A percentile compares a stretch with the other conserved stretches of the same genome.
Evolutionary conservation across 2,113 vertebrate genomes (phyloP).

Genomic region (Petrocephalus microphthalmus): DNA sequence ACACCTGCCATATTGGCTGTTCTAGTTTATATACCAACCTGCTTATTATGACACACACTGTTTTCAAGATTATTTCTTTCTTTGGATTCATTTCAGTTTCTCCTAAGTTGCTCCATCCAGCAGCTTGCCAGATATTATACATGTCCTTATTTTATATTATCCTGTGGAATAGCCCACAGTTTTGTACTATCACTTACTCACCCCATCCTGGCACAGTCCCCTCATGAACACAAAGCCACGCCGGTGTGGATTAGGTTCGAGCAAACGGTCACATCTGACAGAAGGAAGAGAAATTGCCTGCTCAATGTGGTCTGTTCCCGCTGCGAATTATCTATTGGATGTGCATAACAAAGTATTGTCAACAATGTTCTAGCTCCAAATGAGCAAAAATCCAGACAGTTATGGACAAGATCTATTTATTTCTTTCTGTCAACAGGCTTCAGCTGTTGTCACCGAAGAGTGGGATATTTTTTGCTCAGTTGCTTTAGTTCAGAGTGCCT

Average conservation of each 20-base stretch:
- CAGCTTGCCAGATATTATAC: background rate
- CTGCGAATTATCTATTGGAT: background rate
- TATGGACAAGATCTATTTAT: background rate
- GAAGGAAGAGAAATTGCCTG: slow-evolving; percentile 4
- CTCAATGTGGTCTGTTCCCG: background rate
- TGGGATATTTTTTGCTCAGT: background rate
- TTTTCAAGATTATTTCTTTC: background rate
- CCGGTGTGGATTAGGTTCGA: background rate
- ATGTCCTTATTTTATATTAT: too few relatives aligned
- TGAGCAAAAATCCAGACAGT: background rate
- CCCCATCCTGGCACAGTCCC: background rate
- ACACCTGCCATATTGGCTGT: background rate
- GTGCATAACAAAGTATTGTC: background rate
- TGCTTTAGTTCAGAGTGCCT: background rate
- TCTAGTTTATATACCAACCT: background rate
- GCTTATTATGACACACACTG: background rate
- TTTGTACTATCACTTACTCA: background rate
- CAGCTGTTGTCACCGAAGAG: background rate
- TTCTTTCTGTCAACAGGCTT: background rate
- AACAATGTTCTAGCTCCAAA: background rate
- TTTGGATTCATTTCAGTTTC: background rate
- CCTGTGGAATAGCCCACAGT: background rate
- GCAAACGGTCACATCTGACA: slow-evolving; percentile 14
- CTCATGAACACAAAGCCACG: background rate
- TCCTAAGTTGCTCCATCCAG: background rate